Evolutionary conservation across 2,113 vertebrate species (phyloP).

Genomic region (Sardina pilchardus): DNA sequence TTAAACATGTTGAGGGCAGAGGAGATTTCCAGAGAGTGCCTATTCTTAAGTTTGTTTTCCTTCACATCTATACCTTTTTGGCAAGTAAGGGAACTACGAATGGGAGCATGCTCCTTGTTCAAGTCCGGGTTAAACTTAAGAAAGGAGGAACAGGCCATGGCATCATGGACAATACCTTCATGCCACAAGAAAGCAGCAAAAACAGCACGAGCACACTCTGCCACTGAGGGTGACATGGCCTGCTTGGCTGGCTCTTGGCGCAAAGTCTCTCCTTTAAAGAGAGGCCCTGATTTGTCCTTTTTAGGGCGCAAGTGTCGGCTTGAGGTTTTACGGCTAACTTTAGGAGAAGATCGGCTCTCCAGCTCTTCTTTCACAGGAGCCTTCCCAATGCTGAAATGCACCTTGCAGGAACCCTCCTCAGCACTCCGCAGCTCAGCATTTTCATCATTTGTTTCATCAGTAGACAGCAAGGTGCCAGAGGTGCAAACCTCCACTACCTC

Average conservation of each 20-base stretch:
- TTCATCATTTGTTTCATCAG: constrained; percentile 84
- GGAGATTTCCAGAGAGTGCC: constrained; percentile 96
- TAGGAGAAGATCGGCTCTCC: constrained; percentile 92
- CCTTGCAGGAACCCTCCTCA: constrained; percentile 87
- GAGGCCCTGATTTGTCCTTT: constrained; percentile 92
- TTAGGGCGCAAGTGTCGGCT: constrained; percentile 89
- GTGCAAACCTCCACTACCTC: constrained; percentile 97
- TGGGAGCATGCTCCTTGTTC: constrained; percentile 95
- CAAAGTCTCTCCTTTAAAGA: constrained; percentile 87
- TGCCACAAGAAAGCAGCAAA: constrained; percentile 98
- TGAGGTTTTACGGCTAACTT: constrained; percentile 91
- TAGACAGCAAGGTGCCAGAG: constrained; percentile 89
- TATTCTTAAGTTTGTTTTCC: constrained; percentile 94
- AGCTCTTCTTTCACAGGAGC: constrained; percentile 91
- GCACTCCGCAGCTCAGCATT: constrained; percentile 76
- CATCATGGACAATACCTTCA: constrained; percentile 97
- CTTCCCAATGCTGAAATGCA: constrained; percentile 98
- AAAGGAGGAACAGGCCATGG: constrained; percentile 98
- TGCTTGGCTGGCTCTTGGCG: constrained; percentile 91
- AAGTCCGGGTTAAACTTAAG: constrained; percentile 97
- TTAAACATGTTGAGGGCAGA: constrained; percentile 98
- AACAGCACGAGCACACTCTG: constrained; percentile 93
- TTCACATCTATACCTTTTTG: constrained; percentile 89
- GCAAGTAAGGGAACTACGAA: constrained; percentile 85
- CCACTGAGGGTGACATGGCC: constrained; percentile 97